phyloP scores from a whole-genome alignment of 2,888 invertebrate species.

The Monoplex corrugatus region DNA sequence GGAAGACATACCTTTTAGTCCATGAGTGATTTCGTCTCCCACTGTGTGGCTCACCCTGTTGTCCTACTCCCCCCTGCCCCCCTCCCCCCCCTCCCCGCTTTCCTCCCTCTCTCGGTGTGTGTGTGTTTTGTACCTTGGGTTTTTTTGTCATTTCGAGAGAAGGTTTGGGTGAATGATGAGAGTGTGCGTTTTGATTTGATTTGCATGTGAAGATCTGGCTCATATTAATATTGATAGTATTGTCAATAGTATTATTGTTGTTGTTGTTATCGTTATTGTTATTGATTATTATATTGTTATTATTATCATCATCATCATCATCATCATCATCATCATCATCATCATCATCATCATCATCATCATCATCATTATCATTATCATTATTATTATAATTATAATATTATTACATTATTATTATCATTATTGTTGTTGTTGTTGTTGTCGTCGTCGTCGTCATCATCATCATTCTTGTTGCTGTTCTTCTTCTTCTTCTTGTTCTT shows the following conservation, averaged over 20 bases:
- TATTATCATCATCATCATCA: not conserved
- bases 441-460: not conserved
- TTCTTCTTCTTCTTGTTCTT: too few relatives aligned
- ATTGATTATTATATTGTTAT: not conserved
- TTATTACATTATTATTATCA: not conserved
- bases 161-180: not conserved
- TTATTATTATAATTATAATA: not conserved
- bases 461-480: not conserved
- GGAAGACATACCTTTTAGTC: too few relatives aligned
- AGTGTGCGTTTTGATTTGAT: too few relatives aligned
- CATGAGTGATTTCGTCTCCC: too few relatives aligned
- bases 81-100: not conserved
- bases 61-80: not conserved
- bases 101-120: not conserved
- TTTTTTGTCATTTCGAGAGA: not conserved
- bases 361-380: not conserved
- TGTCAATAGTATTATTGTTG: not conserved
- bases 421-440: not conserved
- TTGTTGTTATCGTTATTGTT: not conserved
- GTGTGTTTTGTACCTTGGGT: not conserved
- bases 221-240: too few relatives aligned
- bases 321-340: conserved; percentile 18
- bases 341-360: not conserved
- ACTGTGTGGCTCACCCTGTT: too few relatives aligned
- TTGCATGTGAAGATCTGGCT: too few relatives aligned